Percentiles rank a stretch among this genome's conserved stretches.
Conservation (phyloP, 1,140 invertebrate species). For the Ostrea denselamellosa region DNA sequence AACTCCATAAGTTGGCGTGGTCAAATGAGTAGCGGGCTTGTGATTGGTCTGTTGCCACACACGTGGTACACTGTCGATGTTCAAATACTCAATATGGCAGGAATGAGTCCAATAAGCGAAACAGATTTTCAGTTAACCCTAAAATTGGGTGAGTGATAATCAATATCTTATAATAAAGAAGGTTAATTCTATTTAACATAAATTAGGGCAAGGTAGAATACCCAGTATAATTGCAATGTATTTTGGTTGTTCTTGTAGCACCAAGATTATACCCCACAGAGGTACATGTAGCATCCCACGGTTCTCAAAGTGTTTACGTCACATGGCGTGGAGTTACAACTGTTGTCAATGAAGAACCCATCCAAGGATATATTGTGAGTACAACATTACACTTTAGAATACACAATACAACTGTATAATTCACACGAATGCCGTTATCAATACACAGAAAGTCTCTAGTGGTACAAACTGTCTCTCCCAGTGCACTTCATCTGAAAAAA, state of each 20-base stretch:
- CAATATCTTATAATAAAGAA: too few species aligned
- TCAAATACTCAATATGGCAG: slow-evolving; percentile 97
- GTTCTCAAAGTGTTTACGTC: slow-evolving; percentile 57
- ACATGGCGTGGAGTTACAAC: slow-evolving; percentile 64
- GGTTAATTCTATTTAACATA: too few species aligned
- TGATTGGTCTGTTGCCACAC: slow-evolving; percentile 95
- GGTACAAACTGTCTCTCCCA: too few species aligned
- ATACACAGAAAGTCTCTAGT: too few species aligned
- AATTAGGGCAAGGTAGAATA: too few species aligned
- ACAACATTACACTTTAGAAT: not conserved
- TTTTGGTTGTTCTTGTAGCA: slow-evolving; percentile 58
- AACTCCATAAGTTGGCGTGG: slow-evolving; percentile 64
- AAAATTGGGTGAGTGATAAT: slow-evolving; percentile 68
- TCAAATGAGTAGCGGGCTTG: slow-evolving; percentile 82
- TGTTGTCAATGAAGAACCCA: slow-evolving; percentile 57
- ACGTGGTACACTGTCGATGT: slow-evolving; percentile 95
- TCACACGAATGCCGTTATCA: too few species aligned
- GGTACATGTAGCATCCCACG: slow-evolving; percentile 60
- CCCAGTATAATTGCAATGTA: not conserved
- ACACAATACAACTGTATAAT: too few species aligned
- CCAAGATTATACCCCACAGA: slow-evolving; percentile 65
- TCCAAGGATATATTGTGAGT: slow-evolving; percentile 67
- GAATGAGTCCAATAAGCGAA: slow-evolving; percentile 96
- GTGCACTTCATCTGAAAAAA: too few species aligned
- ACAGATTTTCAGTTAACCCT: slow-evolving; percentile 84